Base-by-base conservation (phyloP, 1,140 invertebrate genomes). In the Sycophaga agraensis region DNA sequence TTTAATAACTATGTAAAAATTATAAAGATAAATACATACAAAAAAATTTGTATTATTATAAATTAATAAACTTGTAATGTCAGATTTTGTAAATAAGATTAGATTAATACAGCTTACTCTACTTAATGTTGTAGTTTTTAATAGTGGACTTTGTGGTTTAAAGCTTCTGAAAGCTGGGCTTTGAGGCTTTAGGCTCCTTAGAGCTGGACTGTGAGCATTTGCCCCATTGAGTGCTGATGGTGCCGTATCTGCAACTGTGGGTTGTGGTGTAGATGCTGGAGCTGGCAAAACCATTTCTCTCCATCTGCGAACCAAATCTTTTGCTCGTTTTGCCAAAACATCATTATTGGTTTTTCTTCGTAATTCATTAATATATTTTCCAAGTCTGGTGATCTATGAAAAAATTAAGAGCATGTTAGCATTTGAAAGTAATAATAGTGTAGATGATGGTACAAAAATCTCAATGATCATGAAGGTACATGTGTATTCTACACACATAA, bases 301-400 rank as follows among this genome's bases (percentile, higher is more conserved):
- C 95, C 94, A 98, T 81, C 88, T 86, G 69, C 93, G 92, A 31
- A 98, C 87, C 73, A 97, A 82, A 75, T 92, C 89, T 78, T 97
- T 97, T 14, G 92, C 91, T 66, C 94, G 85, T 69, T 90, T 89
- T 22, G 93, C 93, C 73, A 98, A 82, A 39, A 86, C 84, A 68
- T 93, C 88, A 78, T 92, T 89, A 45, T 82, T 87, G 34, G 93
- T 94, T 76, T 93, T 92, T 58, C 91, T 83, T 51, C 95, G 85
- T 21, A 97, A 80, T 79, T 96, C 92, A 81, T 97, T 97, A 72
- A 97, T 91, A 73, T 92, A 88, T 80, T 91, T 93, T n/a, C 94
- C 95, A 77, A 98, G 84, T 87, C 94, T 84, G 84, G 95, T 90
- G 73, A 82, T 82, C 89, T 90, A 73, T 22, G n/a, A n/a, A n/a